These are phyloP conservation scores for Heliconius hermathena DNA, from an alignment of 1,140 invertebrate genomes.

Conservation along the genomic window DNA sequence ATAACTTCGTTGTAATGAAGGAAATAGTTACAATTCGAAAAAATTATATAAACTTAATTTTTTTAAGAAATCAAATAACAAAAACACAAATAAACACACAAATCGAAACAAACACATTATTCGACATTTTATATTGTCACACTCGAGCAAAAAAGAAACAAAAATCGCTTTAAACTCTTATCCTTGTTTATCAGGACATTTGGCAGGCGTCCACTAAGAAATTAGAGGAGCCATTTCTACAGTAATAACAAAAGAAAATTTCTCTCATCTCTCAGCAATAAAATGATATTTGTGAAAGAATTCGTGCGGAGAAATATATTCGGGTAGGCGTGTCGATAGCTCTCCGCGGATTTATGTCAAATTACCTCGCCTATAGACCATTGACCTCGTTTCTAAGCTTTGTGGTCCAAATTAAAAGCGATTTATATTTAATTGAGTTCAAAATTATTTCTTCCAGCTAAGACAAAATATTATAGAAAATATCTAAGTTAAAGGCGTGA, in stretches of 20 bases:
- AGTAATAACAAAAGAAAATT: conserved; percentile 40
- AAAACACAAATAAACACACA: background rate
- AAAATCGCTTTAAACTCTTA: conserved; percentile 22
- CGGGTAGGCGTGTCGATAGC: conserved; percentile 48
- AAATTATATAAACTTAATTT: background rate
- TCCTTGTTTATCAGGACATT: conserved; percentile 40
- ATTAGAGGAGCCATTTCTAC: conserved; percentile 39
- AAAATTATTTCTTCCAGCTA: too few relatives aligned
- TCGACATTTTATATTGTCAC: background rate
- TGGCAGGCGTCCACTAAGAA: conserved; percentile 42
- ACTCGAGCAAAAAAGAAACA: background rate
- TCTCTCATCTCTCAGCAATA: conserved; percentile 43
- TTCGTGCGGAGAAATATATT: conserved; percentile 57
- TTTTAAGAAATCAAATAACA: background rate
- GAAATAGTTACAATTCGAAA: background rate
- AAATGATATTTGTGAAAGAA: conserved; percentile 53
- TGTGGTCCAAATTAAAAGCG: conserved; percentile 35
- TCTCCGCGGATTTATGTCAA: conserved; percentile 61
- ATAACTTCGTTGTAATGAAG: too few relatives aligned
- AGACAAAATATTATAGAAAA: too few relatives aligned
- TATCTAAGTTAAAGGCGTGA: too few relatives aligned
- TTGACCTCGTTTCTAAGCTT: conserved; percentile 57
- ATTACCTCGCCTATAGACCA: conserved; percentile 63
- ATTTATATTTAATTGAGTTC: background rate
- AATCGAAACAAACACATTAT: background rate